Evolutionary conservation across 2,888 invertebrate species (phyloP), one percentile per base, ranked within the genome.

Genomic region (Troides oblongomaculatus): DNA sequence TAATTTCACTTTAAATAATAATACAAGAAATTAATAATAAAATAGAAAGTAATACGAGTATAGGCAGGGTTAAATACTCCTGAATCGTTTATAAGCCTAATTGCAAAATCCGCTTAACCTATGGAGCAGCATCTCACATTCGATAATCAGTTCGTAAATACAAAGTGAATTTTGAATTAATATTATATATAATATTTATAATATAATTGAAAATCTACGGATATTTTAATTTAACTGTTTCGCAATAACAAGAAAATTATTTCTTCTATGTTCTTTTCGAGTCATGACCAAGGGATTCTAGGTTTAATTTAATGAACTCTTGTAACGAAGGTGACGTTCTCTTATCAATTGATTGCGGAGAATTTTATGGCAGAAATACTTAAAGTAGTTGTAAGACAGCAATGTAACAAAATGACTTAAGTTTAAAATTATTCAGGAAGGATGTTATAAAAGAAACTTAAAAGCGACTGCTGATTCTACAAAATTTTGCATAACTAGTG

Each of bases 51-150:
- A 53, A 53, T 53, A 53, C n/a, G 53, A 46, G 56, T 62, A 23
- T 46, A 46, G 7, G 10, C 8, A 62, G 56, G 59, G 59, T 64
- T 58, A 58, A 64, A 68, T 63, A 58, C 57, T 58, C 58, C 56
- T 59, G 46, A 62, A 36, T 68, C 59, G 63, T 68, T 63, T 63
- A 46, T 68, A 30, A 63, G 63, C 68, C 50, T 68, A 62, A 67
- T 50, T 62, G 63, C 63, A 50, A 68, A 68, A 68, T 68, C 68
- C 63, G 68, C 63, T 68, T 68, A 63, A 18, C 46, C 43, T 68
- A 12, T 63, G 30, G 36, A 25, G 57, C 18, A 46, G 50, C 12
- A 63, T 50, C 62, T 68, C 63, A 68, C 63, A 63, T 68, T 63
- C 68, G 50, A 63, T 68, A 57, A 58, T 58, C 21, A 23, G n/a